These are phyloP conservation scores for Desmodus rotundus DNA, from an alignment of 2,113 vertebrate genomes.

Conservation along the genomic window DNA sequence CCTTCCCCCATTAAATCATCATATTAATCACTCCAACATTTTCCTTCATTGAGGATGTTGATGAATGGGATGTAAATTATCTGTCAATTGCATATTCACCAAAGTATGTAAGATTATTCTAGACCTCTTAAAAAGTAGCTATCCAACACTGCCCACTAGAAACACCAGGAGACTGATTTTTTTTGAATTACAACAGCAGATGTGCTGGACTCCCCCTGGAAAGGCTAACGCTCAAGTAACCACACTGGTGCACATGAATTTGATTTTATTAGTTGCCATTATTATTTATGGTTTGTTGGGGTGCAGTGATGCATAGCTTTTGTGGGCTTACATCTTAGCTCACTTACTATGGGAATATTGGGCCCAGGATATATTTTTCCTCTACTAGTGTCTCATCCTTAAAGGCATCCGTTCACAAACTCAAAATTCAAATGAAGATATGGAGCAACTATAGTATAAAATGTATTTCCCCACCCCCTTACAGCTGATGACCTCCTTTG, in stretches of 20 bases:
- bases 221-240: slow-evolving; percentile 24
- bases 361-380: not conserved
- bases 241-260: slow-evolving; percentile 51
- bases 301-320: slow-evolving; percentile 16
- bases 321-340: slow-evolving; percentile 13
- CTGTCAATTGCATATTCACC: slow-evolving; percentile 69
- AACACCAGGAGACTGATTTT: slow-evolving; percentile 64
- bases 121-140: slow-evolving; percentile 66
- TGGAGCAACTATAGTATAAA: not conserved
- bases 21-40: slow-evolving; percentile 69
- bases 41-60: slow-evolving; percentile 66
- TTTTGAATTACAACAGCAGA: slow-evolving; percentile 64
- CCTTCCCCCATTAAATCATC: slow-evolving; percentile 58
- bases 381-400: not conserved
- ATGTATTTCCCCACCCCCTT: not conserved
- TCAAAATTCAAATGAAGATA: not conserved
- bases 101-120: slow-evolving; percentile 69
- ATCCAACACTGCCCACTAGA: slow-evolving; percentile 37
- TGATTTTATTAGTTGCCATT: slow-evolving; percentile 64
- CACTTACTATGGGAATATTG: slow-evolving; percentile 30
- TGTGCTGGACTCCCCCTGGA: slow-evolving; percentile 40
- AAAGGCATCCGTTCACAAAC: not conserved
- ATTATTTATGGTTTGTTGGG: slow-evolving; percentile 67
- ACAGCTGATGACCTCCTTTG: not conserved
- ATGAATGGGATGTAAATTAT: slow-evolving; percentile 71